Conservation (phyloP, 2,888 invertebrate genomes). For the Tubulanus polymorphus region DNA sequence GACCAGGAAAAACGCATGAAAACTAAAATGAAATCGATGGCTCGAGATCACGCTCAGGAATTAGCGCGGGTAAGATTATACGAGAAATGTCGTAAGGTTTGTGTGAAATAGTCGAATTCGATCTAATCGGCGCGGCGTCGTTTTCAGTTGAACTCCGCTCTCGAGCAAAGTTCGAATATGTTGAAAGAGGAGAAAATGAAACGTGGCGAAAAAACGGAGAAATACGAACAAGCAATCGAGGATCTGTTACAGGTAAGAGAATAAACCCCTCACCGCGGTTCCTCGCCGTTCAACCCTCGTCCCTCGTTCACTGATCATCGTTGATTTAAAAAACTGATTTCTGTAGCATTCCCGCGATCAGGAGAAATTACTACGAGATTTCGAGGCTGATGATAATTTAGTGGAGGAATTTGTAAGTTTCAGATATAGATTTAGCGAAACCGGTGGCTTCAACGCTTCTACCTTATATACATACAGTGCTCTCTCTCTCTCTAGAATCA, state of each 20-base stretch:
- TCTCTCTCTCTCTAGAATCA: too few species aligned
- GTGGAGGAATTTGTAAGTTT: conserved; percentile 26
- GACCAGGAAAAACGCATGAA: conserved; percentile 30
- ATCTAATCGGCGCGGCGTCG: background rate
- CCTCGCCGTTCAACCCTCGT: background rate
- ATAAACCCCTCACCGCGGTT: background rate
- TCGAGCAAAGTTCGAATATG: conserved; percentile 23
- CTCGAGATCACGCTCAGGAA: conserved; percentile 28
- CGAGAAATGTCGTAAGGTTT: background rate
- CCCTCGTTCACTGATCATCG: too few species aligned
- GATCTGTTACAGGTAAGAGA: conserved; percentile 27
- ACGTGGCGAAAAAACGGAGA: conserved; percentile 16
- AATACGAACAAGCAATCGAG: conserved; percentile 27
- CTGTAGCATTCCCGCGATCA: conserved; percentile 29
- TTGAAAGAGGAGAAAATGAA: conserved; percentile 15
- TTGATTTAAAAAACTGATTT: background rate
- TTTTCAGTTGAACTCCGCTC: conserved; percentile 28
- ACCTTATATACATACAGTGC: too few species aligned
- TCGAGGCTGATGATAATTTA: conserved; percentile 37
- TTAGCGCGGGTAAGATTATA: conserved; percentile 22
- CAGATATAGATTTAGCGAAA: conserved; percentile 23
- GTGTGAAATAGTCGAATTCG: background rate
- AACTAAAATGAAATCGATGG: conserved; percentile 27
- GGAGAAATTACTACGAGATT: conserved; percentile 25
- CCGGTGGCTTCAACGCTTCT: too few species aligned